Percentiles rank a stretch among this genome's conserved stretches.
These are phyloP conservation scores for Ectropis grisescens DNA, from an alignment of 1,140 invertebrate genomes.

Conservation along the genomic window DNA sequence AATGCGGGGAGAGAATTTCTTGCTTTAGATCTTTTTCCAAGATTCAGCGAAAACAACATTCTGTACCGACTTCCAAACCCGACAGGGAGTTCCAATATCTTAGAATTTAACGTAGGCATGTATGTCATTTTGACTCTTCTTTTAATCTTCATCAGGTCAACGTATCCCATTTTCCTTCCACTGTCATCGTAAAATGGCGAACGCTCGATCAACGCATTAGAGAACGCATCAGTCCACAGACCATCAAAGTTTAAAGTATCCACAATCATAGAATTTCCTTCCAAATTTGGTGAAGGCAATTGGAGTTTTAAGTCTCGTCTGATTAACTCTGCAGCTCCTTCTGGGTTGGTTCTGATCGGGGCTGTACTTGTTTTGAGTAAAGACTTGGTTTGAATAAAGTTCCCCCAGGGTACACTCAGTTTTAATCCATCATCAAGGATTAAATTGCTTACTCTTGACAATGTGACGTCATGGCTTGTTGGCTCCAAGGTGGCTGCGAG, in stretches of 20 bases:
- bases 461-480: not conserved
- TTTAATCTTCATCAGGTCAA: conserved; percentile 10
- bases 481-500: conserved; percentile 1
- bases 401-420: conserved; percentile 3
- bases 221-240: conserved; percentile 7
- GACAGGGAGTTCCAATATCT: conserved; percentile 7
- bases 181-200: conserved; percentile 10
- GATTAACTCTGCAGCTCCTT: not conserved
- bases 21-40: too few relatives aligned
- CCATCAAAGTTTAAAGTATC: conserved; percentile 8
- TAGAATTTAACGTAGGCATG: conserved; percentile 3
- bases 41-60: conserved; percentile 1
- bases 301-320: not conserved
- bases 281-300: not conserved
- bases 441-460: conserved; percentile 2
- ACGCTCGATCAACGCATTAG: not conserved
- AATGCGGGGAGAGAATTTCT: too few relatives aligned
- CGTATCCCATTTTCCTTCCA: conserved; percentile 2
- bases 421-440: conserved; percentile 3
- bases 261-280: conserved; percentile 7
- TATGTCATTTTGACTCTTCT: conserved; percentile 8
- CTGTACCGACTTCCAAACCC: conserved; percentile 7
- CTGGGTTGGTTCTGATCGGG: conserved; percentile 3
- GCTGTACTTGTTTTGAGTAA: not conserved
- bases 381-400: not conserved